Evolutionary conservation across 2,797 vertebrate species (phyloP).

Genomic region (Pseudochromis fuscus): DNA sequence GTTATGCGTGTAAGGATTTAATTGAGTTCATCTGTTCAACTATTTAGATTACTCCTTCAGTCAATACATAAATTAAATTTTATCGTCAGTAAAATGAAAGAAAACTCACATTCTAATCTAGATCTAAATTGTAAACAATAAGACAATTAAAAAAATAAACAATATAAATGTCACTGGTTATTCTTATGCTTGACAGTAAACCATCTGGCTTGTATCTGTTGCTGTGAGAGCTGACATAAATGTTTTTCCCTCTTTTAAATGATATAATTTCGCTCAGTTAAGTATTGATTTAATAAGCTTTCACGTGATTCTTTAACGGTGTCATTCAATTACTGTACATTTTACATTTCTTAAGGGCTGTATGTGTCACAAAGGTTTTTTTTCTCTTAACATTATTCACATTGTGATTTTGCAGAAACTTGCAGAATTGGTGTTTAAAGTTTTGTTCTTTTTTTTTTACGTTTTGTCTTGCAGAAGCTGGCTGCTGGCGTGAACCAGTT

Average conservation of each 20-base stretch:
- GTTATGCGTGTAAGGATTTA: conserved; percentile 13
- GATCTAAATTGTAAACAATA: conserved; percentile 26
- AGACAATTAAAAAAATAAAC: too few species aligned
- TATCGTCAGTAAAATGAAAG: not conserved
- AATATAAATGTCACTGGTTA: not conserved
- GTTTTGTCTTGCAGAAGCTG: conserved; percentile 89
- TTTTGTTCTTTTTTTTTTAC: not conserved
- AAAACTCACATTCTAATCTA: not conserved
- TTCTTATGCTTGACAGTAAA: conserved; percentile 2
- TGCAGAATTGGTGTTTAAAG: not conserved
- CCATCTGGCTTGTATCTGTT: conserved; percentile 32
- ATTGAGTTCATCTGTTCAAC: not conserved
- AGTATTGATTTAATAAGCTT: conserved; percentile 1
- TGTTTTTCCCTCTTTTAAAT: not conserved
- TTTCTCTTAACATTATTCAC: too few species aligned
- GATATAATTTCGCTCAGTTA: not conserved
- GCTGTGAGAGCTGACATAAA: conserved; percentile 19
- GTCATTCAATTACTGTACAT: not conserved
- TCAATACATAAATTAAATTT: not conserved
- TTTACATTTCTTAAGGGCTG: not conserved
- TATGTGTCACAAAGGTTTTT: not conserved
- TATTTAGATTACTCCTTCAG: not conserved
- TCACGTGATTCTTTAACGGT: conserved; percentile 4
- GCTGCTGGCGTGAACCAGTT: conserved; percentile 96
- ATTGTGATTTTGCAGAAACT: not conserved